Percentiles rank a stretch among this genome's conserved stretches.
Evolutionary conservation across 2,888 invertebrate species (phyloP).

Genomic region (Halictus quadricinctus): DNA sequence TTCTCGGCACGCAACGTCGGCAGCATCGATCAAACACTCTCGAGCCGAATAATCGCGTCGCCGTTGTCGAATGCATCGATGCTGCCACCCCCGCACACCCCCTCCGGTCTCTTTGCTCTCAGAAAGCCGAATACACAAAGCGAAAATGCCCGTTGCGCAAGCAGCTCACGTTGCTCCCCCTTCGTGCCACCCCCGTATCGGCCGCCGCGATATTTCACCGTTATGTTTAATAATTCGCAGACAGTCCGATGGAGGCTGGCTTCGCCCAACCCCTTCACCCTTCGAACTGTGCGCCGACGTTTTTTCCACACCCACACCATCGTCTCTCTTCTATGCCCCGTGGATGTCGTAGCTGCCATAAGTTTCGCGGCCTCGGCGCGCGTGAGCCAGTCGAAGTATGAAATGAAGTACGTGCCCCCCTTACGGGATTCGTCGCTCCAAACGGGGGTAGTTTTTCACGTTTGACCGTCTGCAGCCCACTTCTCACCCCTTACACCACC

Average conservation of each 20-base stretch:
- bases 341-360: slow-evolving; percentile 46
- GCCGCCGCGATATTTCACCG: slow-evolving; percentile 69
- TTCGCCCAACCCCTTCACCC: slow-evolving; percentile 2
- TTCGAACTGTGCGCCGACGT: slow-evolving; percentile 1
- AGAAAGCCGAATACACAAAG: slow-evolving; percentile 29
- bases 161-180: slow-evolving; percentile 64
- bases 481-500: neutral
- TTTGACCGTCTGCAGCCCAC: slow-evolving; percentile 6
- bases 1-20: slow-evolving; percentile 37
- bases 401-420: slow-evolving; percentile 69
- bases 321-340: slow-evolving; percentile 25
- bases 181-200: slow-evolving; percentile 28
- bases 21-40: slow-evolving; percentile 55
- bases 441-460: slow-evolving; percentile 5
- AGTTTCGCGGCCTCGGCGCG: slow-evolving; percentile 52
- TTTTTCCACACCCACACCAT: neutral
- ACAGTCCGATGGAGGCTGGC: slow-evolving; percentile 43
- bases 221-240: slow-evolving; percentile 75
- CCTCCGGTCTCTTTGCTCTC: slow-evolving; percentile 16
- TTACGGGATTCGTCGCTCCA: slow-evolving; percentile 30
- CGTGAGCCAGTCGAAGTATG: slow-evolving; percentile 65
- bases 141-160: slow-evolving; percentile 50
- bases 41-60: slow-evolving; percentile 44
- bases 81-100: neutral
- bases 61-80: slow-evolving; percentile 32